These are phyloP conservation scores for Malacoctenus gilli DNA, from an alignment of 2,797 vertebrate species.

Conservation along the genomic window DNA sequence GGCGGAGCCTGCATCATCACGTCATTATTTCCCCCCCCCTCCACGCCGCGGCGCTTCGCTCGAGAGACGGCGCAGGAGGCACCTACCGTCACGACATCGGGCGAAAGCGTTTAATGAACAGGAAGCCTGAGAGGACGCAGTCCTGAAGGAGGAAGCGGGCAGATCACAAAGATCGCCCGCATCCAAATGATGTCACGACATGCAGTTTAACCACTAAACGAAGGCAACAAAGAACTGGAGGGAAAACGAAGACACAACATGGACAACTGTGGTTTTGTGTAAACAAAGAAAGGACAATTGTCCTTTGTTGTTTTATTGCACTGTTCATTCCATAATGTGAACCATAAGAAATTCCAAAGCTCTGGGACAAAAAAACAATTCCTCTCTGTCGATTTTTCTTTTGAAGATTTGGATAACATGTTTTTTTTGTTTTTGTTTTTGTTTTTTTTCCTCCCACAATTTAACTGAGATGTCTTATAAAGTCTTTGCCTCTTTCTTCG, in stretches of 20 bases:
- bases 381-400: conserved; percentile 61
- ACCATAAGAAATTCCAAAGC: conserved; percentile 79
- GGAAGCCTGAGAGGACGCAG: conserved; percentile 30
- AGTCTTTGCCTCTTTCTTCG: conserved; percentile 34
- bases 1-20: conserved; percentile 26
- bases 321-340: conserved; percentile 88
- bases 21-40: conserved; percentile 20
- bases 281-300: conserved; percentile 62
- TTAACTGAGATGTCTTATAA: conserved; percentile 55
- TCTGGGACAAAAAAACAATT: conserved; percentile 67
- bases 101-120: conserved; percentile 16
- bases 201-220: conserved; percentile 74
- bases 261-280: conserved; percentile 69
- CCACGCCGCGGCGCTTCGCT: conserved; percentile 35
- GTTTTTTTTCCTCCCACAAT: conserved; percentile 51
- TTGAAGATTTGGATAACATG: conserved; percentile 58
- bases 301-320: conserved; percentile 78
- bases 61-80: conserved; percentile 11
- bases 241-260: conserved; percentile 62
- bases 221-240: conserved; percentile 47
- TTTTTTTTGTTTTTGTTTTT: no score
- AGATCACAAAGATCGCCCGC: conserved; percentile 18
- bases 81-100: conserved; percentile 27
- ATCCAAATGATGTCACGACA: conserved; percentile 60
- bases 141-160: conserved; percentile 31